These are phyloP conservation scores for Balearica regulorum DNA, from an alignment of 2,797 vertebrate species.

Conservation along the genomic window DNA sequence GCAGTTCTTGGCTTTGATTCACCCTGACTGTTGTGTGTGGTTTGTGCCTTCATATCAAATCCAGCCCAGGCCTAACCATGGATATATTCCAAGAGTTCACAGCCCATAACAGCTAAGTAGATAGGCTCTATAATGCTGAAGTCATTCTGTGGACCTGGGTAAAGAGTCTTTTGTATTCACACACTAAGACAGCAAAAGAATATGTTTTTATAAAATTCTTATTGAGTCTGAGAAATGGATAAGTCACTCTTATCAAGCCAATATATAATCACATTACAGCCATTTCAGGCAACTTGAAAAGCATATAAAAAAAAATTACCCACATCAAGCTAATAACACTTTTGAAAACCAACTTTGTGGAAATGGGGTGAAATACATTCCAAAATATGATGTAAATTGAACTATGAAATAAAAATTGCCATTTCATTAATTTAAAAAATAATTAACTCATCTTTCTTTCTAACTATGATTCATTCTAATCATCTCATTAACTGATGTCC, in stretches of 20 bases:
- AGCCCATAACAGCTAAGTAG: rapidly evolving
- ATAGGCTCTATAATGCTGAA: not conserved
- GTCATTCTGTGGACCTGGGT: rapidly evolving
- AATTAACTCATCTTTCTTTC: not conserved
- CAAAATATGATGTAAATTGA: not conserved
- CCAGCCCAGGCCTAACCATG: not conserved
- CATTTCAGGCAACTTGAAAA: not conserved
- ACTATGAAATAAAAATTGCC: not conserved
- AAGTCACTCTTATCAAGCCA: not conserved
- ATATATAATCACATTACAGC: not conserved
- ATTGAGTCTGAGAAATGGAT: not conserved
- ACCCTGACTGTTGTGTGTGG: not conserved
- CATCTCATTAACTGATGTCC: not conserved
- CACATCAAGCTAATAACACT: not conserved
- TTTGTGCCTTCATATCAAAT: not conserved
- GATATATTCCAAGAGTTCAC: not conserved
- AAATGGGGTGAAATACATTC: not conserved
- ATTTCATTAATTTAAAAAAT: not conserved
- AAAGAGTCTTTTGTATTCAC: not conserved
- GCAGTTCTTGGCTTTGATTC: not conserved
- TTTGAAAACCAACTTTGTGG: not conserved
- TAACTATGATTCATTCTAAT: not conserved
- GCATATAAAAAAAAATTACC: not conserved
- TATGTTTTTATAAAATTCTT: not conserved
- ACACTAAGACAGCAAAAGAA: not conserved